Evolutionary conservation across 2,888 invertebrate genomes (phyloP).

Genomic region (Drosophila seclusa): DNA sequence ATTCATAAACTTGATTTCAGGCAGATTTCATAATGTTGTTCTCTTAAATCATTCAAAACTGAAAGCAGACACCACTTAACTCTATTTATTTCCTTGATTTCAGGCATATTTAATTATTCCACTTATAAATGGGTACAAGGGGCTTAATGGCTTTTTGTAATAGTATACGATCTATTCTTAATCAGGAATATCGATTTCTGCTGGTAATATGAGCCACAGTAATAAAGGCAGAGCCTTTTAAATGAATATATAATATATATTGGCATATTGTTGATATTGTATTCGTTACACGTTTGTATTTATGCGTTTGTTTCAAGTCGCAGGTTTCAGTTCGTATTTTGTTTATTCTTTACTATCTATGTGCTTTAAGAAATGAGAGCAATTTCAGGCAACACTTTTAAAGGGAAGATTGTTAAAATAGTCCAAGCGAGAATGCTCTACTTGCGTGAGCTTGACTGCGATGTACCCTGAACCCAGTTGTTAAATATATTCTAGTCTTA

Average conservation of each 20-base stretch:
- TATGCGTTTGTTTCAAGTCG: not conserved
- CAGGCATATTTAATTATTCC: not conserved
- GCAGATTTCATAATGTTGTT: too few relatives aligned
- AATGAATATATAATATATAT: too few relatives aligned
- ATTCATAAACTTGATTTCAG: too few relatives aligned
- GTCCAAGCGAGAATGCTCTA: too few relatives aligned
- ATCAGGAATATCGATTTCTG: not conserved
- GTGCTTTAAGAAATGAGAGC: not conserved
- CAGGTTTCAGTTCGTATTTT: not conserved
- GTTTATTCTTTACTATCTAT: rapidly evolving
- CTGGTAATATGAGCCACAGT: not conserved
- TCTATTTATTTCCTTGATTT: not conserved
- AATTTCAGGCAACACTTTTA: not conserved
- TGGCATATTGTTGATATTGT: not conserved
- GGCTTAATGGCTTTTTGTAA: not conserved
- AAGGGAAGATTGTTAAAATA: not conserved
- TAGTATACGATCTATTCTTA: not conserved
- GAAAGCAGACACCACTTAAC: too few relatives aligned
- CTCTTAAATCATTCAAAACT: too few relatives aligned
- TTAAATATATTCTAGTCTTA: too few relatives aligned
- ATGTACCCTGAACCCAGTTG: too few relatives aligned
- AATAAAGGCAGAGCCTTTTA: not conserved
- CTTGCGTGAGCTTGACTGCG: too few relatives aligned
- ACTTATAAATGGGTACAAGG: not conserved
- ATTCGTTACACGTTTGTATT: not conserved